Evolutionary conservation across 64 coral and sea anemone species (phyloP).

Genomic region (Platygyra sinensis): DNA sequence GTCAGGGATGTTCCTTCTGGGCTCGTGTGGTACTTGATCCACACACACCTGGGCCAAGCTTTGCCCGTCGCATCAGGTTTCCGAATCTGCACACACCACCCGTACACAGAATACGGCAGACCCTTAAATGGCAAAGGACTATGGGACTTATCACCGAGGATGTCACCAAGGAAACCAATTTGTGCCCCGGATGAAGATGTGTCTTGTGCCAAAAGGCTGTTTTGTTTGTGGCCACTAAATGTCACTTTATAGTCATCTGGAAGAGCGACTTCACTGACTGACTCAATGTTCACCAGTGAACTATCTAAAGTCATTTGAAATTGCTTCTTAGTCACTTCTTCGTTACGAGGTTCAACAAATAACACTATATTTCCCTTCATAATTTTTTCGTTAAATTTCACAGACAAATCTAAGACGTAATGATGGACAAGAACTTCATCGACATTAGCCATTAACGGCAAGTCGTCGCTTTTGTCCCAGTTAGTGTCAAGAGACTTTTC

Average conservation of each 20-base stretch:
- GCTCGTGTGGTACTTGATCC: conserved; percentile 91
- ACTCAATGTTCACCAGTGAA: conserved; percentile 90
- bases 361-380: conserved; percentile 86
- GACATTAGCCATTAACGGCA: conserved; percentile 96
- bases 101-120: conserved; percentile 83
- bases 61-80: conserved; percentile 72
- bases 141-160: conserved; percentile 56
- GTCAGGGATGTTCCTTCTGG: conserved; percentile 93
- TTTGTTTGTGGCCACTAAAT: conserved; percentile 46
- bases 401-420: conserved; percentile 86
- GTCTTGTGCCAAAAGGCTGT: background rate
- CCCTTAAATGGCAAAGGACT: conserved; percentile 89
- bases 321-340: conserved; percentile 63
- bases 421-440: conserved; percentile 93
- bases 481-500: background rate
- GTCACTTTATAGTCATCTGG: conserved; percentile 70
- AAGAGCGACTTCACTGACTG: conserved; percentile 84
- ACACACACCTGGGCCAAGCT: conserved; percentile 88
- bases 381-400: conserved; percentile 84
- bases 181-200: background rate
- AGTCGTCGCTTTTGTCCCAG: conserved; percentile 82
- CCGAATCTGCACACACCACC: conserved; percentile 92
- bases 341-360: conserved; percentile 79
- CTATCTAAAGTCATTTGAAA: conserved; percentile 95
- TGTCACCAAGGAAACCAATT: conserved; percentile 25